Evolutionary conservation across 2,113 vertebrate species (phyloP), one percentile per base, ranked within the genome.

Genomic region (Esox niger): DNA sequence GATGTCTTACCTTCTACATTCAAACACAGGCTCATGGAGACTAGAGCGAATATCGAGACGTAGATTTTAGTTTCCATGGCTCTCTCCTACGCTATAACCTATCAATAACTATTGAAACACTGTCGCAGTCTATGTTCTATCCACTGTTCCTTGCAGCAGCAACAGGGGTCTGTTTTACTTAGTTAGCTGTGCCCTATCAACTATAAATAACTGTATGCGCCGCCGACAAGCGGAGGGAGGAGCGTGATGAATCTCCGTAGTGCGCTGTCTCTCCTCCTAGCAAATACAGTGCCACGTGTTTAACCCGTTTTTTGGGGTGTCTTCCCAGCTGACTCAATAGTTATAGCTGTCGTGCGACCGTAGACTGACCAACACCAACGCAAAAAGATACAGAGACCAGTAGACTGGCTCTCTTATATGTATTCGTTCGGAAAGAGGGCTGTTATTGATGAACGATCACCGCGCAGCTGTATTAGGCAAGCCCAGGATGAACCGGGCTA

Each of bases 1-100:
- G 33, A 25, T 32, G 49, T 29, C 84, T 61, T 83, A 91, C 91
- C 78, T 8, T 64, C 54, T 1, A 31, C 62, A 62, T 71, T 46
- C 4, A 72, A 80, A 69, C 68, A 79, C 57, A 61, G 58, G 55
- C 67, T n/a, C n/a, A n/a, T 64, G 13, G 81, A 8, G n/a, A 88
- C 8, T n/a, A 91, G 75, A 32, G 78, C 73, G 57, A 76, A 83
- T 46, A 91, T 72, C 35, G 68, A 71, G 55, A 79, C 1, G 68
- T 68, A 74, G 66, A 86, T 68, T 86, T 71, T 78, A 46, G 46
- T 73, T 78, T 73, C 85, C 90, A 90, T 92, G 71, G 65, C 79
- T 75, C 20, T 52, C 25, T 20, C 60, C 13, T 23, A 6, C 21
- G 47, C n/a, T 52, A 2, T 21, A 21, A 52, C 5, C 35, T 6